A percentile compares a stretch with the other conserved stretches of the same genome.
Conservation (phyloP, 2,888 invertebrate genomes). For the Acleris holmiana region DNA sequence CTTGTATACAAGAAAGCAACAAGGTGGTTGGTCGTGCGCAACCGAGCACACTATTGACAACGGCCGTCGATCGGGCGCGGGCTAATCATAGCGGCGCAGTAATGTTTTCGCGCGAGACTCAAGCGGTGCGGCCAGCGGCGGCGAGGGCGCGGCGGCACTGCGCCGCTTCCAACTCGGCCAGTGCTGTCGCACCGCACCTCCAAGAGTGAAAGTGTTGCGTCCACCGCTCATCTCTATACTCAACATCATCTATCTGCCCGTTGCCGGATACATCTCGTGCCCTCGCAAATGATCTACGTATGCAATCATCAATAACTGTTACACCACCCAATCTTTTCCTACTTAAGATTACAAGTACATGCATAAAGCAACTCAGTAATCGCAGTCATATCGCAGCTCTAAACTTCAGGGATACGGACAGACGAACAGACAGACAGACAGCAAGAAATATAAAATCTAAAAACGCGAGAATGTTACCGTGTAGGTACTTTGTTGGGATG, state of each 20-base stretch:
- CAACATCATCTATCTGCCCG: conserved; percentile 51
- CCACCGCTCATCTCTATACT: conserved; percentile 64
- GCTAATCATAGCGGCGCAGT: conserved; percentile 48
- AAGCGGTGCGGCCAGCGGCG: conserved; percentile 68
- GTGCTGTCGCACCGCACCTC: conserved; percentile 55
- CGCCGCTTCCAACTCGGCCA: conserved; percentile 51
- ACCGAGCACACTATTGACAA: conserved; percentile 67
- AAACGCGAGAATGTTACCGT: too few relatives aligned
- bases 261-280: neutral
- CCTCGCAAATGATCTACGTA: too few relatives aligned
- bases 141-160: conserved; percentile 73
- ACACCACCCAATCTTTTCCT: too few relatives aligned
- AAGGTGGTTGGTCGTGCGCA: conserved; percentile 62
- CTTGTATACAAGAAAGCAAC: conserved; percentile 66
- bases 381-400: too few relatives aligned
- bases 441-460: too few relatives aligned
- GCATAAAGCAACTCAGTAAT: too few relatives aligned
- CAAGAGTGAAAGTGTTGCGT: conserved; percentile 81
- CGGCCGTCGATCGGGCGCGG: conserved; percentile 58
- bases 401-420: too few relatives aligned
- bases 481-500: too few relatives aligned
- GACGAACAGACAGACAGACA: too few relatives aligned
- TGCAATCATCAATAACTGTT: too few relatives aligned
- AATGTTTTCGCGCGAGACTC: conserved; percentile 43
- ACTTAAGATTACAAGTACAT: too few relatives aligned